phyloP scores from a whole-genome alignment of 2,113 vertebrate species.

The Pavo muticus region DNA sequence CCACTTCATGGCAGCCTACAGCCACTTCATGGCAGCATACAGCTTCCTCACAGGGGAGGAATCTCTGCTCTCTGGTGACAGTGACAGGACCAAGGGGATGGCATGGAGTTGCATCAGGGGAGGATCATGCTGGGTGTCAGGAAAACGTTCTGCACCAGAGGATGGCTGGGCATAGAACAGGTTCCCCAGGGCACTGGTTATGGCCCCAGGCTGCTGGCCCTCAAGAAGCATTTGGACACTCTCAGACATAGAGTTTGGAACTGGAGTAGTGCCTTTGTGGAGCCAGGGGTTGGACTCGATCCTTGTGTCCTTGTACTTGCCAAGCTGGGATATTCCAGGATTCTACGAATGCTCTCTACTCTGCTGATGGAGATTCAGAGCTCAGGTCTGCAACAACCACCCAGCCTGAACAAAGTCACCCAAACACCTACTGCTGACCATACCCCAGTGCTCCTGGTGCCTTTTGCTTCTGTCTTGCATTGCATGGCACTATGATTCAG shows the following conservation, averaged over 20 bases:
- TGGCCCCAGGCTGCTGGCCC: neutral
- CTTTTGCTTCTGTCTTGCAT: constrained; percentile 31
- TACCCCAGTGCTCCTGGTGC: constrained; percentile 39
- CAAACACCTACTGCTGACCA: constrained; percentile 14
- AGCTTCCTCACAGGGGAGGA: neutral
- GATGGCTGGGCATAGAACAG: neutral
- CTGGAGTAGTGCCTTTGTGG: neutral
- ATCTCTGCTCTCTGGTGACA: neutral
- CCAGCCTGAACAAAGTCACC: constrained; percentile 12
- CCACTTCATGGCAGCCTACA: too few relatives aligned
- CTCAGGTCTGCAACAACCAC: neutral
- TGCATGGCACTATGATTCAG: neutral
- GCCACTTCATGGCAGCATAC: too few relatives aligned
- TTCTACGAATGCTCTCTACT: neutral
- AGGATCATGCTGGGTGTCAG: neutral
- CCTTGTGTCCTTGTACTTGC: neutral
- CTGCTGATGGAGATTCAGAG: constrained; percentile 8
- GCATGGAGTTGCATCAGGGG: neutral
- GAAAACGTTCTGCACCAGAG: neutral
- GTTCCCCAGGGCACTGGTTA: neutral
- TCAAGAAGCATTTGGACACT: neutral
- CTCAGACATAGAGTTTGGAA: neutral
- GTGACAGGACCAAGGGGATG: neutral
- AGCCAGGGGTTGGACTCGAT: neutral
- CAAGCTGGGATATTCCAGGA: neutral